These are phyloP conservation scores for Sinohyriopsis cumingii DNA, from an alignment of 2,888 invertebrate species.

Conservation along the genomic window DNA sequence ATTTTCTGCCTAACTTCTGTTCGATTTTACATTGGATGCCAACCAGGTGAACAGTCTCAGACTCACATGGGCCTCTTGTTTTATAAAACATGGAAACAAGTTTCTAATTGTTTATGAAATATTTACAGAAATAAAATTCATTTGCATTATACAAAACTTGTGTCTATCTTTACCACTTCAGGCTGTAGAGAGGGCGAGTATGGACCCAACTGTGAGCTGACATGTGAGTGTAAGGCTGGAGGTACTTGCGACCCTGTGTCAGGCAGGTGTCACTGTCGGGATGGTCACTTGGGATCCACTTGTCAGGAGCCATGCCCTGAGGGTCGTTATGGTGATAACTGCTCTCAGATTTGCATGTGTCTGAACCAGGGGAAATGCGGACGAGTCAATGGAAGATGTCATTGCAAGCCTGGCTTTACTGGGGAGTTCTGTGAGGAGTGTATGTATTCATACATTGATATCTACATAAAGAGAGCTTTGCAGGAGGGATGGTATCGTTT, in stretches of 20 bases:
- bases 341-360: conserved; percentile 63
- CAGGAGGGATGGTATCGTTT: too few species aligned
- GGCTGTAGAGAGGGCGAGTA: conserved; percentile 61
- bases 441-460: conserved; percentile 17
- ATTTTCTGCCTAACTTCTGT: too few species aligned
- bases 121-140: too few species aligned
- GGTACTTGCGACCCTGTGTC: conserved; percentile 61
- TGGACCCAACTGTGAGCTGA: conserved; percentile 63
- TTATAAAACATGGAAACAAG: too few species aligned
- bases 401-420: conserved; percentile 73
- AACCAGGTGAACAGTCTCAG: too few species aligned
- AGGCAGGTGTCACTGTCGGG: conserved; percentile 66
- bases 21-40: too few species aligned
- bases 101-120: too few species aligned
- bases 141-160: too few species aligned
- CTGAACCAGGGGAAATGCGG: conserved; percentile 64
- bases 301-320: conserved; percentile 59
- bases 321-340: conserved; percentile 64
- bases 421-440: conserved; percentile 69
- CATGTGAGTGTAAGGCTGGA: conserved; percentile 71
- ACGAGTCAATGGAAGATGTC: conserved; percentile 82
- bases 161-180: conserved; percentile 16
- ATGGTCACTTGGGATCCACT: conserved; percentile 63
- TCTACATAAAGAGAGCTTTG: background rate
- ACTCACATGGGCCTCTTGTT: too few species aligned